These are phyloP conservation scores for Fissipunctia ypsillon DNA, from an alignment of 2,888 invertebrate genomes.

Conservation along the genomic window DNA sequence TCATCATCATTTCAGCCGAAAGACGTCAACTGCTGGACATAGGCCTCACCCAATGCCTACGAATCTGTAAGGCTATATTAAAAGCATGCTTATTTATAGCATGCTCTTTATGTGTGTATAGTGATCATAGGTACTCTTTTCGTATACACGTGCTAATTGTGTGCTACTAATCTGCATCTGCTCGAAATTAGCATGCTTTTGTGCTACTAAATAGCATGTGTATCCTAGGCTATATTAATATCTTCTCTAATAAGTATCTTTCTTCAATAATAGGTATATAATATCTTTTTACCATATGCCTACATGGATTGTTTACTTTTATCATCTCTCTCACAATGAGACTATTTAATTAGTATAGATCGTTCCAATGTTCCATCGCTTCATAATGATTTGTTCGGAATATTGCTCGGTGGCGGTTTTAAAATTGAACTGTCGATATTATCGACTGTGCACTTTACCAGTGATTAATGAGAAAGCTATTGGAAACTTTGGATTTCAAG, in stretches of 20 bases:
- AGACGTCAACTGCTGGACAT: too few species aligned
- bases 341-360: conserved; percentile 48
- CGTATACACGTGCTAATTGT: neutral
- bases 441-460: conserved; percentile 47
- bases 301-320: neutral
- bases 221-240: neutral
- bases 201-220: neutral
- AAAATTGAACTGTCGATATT: conserved; percentile 61
- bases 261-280: neutral
- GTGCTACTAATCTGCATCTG: neutral
- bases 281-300: neutral
- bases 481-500: conserved; percentile 28
- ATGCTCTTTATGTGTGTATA: neutral
- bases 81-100: neutral
- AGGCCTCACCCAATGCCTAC: too few species aligned
- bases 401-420: conserved; percentile 53
- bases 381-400: conserved; percentile 28
- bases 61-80: too few species aligned
- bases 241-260: too few species aligned
- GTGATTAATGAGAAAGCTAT: conserved; percentile 59
- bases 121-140: neutral
- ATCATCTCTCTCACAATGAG: conserved; percentile 11
- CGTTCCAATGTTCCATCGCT: conserved; percentile 13
- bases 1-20: too few species aligned
- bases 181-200: neutral